phyloP scores from a whole-genome alignment of 2,797 vertebrate species.

The Antennarius maculatus region DNA sequence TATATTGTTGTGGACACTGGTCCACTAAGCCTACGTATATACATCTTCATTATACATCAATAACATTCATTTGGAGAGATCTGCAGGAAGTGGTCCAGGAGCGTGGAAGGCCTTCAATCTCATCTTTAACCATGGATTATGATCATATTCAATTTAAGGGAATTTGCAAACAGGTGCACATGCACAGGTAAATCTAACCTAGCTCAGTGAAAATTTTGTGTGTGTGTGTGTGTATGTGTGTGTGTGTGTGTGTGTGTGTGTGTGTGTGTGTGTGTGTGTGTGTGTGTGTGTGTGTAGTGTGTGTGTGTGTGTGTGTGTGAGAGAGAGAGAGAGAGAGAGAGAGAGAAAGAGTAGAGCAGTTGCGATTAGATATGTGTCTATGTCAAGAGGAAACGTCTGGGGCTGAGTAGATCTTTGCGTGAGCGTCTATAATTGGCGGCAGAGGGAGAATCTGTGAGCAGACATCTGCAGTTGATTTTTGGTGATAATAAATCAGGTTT shows the following conservation, averaged over 20 bases:
- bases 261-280: too few relatives aligned
- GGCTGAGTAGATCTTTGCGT: slow-evolving; percentile 76
- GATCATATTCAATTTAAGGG: slow-evolving; percentile 25
- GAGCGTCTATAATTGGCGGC: slow-evolving; percentile 86
- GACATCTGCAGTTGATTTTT: slow-evolving; percentile 90
- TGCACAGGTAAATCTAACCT: slow-evolving; percentile 12
- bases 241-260: not conserved
- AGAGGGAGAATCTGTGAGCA: slow-evolving; percentile 81
- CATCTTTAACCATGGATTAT: slow-evolving; percentile 4
- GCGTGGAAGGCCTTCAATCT: slow-evolving; percentile 30
- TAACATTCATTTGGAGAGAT: slow-evolving; percentile 18
- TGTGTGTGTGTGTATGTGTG: slow-evolving; percentile 14
- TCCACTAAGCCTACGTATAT: slow-evolving; percentile 53
- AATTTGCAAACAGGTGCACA: slow-evolving; percentile 2
- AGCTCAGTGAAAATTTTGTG: slow-evolving; percentile 8
- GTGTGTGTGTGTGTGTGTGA: too few relatives aligned
- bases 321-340: too few relatives aligned
- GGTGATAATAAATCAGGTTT: slow-evolving; percentile 90
- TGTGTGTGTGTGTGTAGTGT: too few relatives aligned
- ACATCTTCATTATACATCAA: slow-evolving; percentile 59
- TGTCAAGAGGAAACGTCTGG: slow-evolving; percentile 26
- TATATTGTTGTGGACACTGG: slow-evolving; percentile 64
- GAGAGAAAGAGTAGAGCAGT: too few relatives aligned
- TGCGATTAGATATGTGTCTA: too few relatives aligned
- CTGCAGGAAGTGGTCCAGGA: slow-evolving; percentile 38